Base-by-base conservation (phyloP, 2,888 invertebrate genomes). In the Nemoura dubitans region DNA sequence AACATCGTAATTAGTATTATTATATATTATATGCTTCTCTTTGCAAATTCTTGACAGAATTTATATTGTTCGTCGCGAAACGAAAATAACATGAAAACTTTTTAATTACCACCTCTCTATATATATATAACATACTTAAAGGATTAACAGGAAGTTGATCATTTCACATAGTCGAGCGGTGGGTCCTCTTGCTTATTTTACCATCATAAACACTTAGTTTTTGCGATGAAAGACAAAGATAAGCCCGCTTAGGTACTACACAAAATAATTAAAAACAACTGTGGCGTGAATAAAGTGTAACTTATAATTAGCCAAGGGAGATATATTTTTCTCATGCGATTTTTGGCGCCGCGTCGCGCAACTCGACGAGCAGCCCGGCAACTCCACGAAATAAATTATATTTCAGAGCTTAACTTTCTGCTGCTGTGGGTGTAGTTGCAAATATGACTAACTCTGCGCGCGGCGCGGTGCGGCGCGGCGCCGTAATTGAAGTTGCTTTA, bases 111-210 rank as follows among this genome's bases (percentile, higher is more conserved):
- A 81, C 81, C 81, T 81, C 81, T 28, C 81, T 30, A 30, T 30
- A 78, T 78, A 81, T 30, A 78, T 78, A 81, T 59, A 59, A 59
- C 59, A 59, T 81, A 81, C 81, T 81, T 81, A 81, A 81, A 29
- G 30, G 81, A 81, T 81, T 81, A 81, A 81, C 81, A 81, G 81
- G 81, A 81, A 81, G 81, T 81, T 81, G 81, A 29, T 81, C 81
- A 81, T 81, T 81, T 81, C 28, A 81, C n/a, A 14, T 78, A 27
- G n/a, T n/a, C n/a, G n/a, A 81, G 78, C 26, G 78, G 27, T 78
- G 78, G 36, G 81, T 81, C 81, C 81, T 81, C 28, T 36, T 81
- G 81, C 27, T 81, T 81, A 30, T 81, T 81, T 81, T 81, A 28
- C 81, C 81, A 30, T 59, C 59, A 59, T 81, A 30, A 81, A 81